phyloP scores from a whole-genome alignment of 1,140 invertebrate species.

The Apis dorsata region DNA sequence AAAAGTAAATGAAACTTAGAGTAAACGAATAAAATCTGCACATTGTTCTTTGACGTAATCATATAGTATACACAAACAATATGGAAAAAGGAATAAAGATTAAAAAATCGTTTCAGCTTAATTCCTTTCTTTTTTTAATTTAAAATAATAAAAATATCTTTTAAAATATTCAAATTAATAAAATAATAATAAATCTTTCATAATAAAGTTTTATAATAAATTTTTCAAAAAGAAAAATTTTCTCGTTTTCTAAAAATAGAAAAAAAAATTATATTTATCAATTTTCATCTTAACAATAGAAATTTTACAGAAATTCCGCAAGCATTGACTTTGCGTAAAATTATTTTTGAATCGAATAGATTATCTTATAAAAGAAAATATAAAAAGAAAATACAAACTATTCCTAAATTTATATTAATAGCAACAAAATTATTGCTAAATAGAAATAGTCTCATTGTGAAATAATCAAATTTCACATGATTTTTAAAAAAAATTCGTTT shows the following conservation, averaged over 20 bases:
- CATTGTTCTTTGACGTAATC: background rate
- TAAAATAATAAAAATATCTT: too few relatives aligned
- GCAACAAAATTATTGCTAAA: background rate
- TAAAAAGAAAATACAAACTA: background rate
- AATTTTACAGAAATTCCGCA: background rate
- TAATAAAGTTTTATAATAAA: too few relatives aligned
- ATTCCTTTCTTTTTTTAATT: too few relatives aligned
- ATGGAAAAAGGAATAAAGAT: background rate
- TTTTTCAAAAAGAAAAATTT: too few relatives aligned
- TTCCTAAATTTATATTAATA: background rate
- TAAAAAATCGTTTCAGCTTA: background rate
- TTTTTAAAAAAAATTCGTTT: background rate
- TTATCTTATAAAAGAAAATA: background rate
- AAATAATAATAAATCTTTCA: too few relatives aligned
- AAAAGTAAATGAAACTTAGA: background rate
- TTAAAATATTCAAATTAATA: too few relatives aligned
- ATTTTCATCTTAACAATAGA: background rate
- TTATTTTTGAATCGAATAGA: background rate
- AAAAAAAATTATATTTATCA: background rate
- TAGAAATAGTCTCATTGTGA: background rate
- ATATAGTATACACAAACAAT: background rate
- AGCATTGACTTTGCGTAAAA: background rate
- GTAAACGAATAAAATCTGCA: background rate
- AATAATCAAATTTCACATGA: background rate
- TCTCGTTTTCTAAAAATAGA: too few relatives aligned